phyloP scores from a whole-genome alignment of 2,888 invertebrate species.

The Eutolmus rufibarbis region DNA sequence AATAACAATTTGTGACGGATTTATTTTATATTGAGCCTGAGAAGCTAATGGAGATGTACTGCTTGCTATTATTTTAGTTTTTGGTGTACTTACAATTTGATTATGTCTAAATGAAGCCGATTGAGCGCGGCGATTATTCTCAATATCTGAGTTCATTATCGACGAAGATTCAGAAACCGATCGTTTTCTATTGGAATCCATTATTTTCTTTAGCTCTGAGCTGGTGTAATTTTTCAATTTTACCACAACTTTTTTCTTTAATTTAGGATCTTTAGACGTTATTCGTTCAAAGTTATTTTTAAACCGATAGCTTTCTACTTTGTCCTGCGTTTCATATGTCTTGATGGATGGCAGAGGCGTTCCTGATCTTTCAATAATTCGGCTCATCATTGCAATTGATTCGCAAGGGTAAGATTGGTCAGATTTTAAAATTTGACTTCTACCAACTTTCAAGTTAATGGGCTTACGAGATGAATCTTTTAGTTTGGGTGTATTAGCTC shows the following conservation, averaged over 20 bases:
- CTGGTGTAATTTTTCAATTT: not conserved
- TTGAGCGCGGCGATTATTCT: not conserved
- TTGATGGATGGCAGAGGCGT: not conserved
- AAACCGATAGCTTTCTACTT: not conserved
- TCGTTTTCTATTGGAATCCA: not conserved
- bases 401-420: not conserved
- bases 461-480: not conserved
- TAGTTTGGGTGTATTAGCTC: not conserved
- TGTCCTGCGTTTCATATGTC: not conserved
- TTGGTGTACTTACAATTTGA: not conserved
- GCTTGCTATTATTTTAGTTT: not conserved
- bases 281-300: not conserved
- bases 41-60: not conserved
- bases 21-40: not conserved
- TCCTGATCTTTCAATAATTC: not conserved
- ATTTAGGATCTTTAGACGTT: not conserved
- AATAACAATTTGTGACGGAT: not conserved
- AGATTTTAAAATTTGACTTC: not conserved
- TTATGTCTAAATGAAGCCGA: not conserved
- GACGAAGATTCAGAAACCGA: not conserved
- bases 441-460: not conserved
- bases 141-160: not conserved
- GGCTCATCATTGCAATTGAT: not conserved
- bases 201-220: not conserved
- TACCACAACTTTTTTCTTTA: not conserved